Conservation (phyloP, 2,113 vertebrate species). For the Tragelaphus buxtoni region DNA sequence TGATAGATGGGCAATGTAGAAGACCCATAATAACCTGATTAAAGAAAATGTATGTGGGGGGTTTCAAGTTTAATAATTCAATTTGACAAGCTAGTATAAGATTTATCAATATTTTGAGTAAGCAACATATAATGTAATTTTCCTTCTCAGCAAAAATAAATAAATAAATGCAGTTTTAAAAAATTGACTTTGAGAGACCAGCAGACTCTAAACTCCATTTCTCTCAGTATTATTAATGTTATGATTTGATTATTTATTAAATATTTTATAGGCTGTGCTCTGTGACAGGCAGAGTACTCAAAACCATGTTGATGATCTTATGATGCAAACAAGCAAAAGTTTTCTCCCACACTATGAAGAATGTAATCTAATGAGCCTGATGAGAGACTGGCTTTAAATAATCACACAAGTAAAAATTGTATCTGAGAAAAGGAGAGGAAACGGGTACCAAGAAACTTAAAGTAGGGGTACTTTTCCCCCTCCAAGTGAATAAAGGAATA, state of each 20-base stretch:
- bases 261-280: background rate
- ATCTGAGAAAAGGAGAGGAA: background rate
- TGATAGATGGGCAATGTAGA: background rate
- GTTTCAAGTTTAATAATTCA: conserved; percentile 36
- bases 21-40: background rate
- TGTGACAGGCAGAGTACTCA: background rate
- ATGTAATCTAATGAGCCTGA: background rate
- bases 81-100: background rate
- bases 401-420: background rate
- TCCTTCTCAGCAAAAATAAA: conserved; percentile 20
- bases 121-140: background rate
- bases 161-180: background rate
- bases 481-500: background rate
- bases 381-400: background rate
- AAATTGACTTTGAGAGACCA: background rate
- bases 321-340: background rate
- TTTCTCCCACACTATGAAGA: background rate
- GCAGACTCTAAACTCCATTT: background rate
- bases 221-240: background rate
- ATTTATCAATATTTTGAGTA: conserved; percentile 27
- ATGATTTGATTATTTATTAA: background rate
- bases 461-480: background rate
- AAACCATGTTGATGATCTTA: background rate
- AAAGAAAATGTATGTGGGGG: background rate
- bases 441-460: background rate